A percentile compares a stretch with the other conserved stretches of the same genome.
phyloP scores from a whole-genome alignment of 2,888 invertebrate species.

The Drosophila differens region DNA sequence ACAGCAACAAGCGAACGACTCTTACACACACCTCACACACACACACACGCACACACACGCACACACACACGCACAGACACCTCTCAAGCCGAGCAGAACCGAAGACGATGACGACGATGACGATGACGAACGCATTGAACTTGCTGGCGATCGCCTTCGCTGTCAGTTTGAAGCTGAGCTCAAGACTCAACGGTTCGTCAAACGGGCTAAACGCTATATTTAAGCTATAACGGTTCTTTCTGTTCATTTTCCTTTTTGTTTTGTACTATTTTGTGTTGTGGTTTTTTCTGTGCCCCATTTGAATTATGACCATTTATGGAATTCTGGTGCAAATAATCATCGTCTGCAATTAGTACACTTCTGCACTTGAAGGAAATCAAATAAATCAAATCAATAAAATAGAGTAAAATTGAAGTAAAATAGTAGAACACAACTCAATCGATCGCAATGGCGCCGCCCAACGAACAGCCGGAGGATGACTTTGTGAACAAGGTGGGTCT shows the following conservation, averaged over 20 bases:
- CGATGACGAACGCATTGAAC: constrained; percentile 54
- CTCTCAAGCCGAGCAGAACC: no score
- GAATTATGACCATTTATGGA: constrained; percentile 83
- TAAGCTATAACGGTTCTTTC: not conserved
- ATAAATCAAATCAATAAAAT: not conserved
- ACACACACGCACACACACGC: not conserved
- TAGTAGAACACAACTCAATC: not conserved
- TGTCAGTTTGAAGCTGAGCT: constrained; percentile 70
- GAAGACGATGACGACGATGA: no score
- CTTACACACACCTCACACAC: not conserved
- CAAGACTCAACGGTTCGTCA: constrained; percentile 56
- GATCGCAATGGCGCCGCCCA: constrained; percentile 57
- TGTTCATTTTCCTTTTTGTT: not conserved
- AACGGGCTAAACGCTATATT: constrained; percentile 8
- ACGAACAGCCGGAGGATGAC: constrained; percentile 73
- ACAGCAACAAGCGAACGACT: constrained; percentile 11
- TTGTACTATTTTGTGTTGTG: constrained; percentile 26
- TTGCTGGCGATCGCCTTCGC: constrained; percentile 53
- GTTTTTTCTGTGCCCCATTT: not conserved
- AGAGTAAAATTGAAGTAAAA: not conserved
- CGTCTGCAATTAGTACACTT: constrained; percentile 72
- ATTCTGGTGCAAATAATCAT: constrained; percentile 84
- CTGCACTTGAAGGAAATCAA: not conserved
- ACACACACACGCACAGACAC: not conserved
- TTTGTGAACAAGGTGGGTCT: constrained; percentile 69